phyloP scores from a whole-genome alignment of 2,797 vertebrate genomes.

The Cuculus canorus region DNA sequence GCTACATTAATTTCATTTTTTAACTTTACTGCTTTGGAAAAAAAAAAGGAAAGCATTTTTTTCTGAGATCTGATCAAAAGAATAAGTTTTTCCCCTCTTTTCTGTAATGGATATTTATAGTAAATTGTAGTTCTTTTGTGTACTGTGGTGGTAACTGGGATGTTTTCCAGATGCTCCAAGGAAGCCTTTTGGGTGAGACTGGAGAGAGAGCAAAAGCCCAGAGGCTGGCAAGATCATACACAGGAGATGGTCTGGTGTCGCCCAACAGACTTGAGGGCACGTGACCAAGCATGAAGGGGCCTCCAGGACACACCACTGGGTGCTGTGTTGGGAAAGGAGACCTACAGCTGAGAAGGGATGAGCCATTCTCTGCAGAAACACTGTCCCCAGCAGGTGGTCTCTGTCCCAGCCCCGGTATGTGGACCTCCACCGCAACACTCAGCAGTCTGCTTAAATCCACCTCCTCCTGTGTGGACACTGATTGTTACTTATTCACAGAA shows the following conservation, averaged over 20 bases:
- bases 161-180: not conserved
- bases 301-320: not conserved
- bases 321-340: not conserved
- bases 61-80: not conserved
- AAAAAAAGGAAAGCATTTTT: not conserved
- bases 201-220: fast-evolving
- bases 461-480: not conserved
- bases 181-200: not conserved
- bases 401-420: not conserved
- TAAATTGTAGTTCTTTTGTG: not conserved
- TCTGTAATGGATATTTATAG: not conserved
- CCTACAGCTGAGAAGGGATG: fast-evolving
- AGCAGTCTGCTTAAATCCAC: not conserved
- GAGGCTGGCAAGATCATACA: fast-evolving
- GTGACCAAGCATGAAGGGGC: fast-evolving
- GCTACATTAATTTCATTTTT: not conserved
- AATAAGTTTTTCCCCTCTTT: not conserved
- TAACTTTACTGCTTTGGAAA: not conserved
- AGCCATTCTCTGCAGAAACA: not conserved
- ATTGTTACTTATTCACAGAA: not conserved
- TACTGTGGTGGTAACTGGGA: not conserved
- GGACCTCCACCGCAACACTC: not conserved
- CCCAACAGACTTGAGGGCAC: fast-evolving
- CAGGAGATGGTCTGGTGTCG: not conserved
- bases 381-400: not conserved